Evolutionary conservation across 2,797 vertebrate genomes (phyloP), one percentile per base, ranked within the genome.

Genomic region (Leptoclinus maculatus): DNA sequence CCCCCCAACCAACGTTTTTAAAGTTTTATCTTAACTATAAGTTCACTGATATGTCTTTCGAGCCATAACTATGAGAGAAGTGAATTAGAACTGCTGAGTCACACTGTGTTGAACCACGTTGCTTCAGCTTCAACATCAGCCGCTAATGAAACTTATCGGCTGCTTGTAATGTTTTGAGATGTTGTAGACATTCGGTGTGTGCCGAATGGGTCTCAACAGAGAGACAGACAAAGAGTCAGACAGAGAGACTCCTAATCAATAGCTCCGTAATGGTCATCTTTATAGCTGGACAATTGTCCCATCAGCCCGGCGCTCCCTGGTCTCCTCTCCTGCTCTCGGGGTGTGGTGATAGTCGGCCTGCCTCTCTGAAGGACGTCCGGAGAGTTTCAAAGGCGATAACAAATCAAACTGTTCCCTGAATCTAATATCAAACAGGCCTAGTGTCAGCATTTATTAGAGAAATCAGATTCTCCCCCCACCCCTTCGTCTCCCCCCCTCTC

Each of bases 371-470:
- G 97, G 97, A 96, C 96, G 86, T 95, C 94, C 84, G 93, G 95
- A 95, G 93, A 94, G 94, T 98, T 97, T 97, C 96, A 97, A 98
- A 98, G 97, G 95, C 95, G 92, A 95, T 97, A 96, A 96, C 96
- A 95, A 97, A 97, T 97, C 96, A 96, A 96, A 97, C 96, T 92
- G 96, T 97, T 98, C 96, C 95, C 96, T 91, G 96, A 97, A 96
- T 97, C 97, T 96, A 94, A 96, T 98, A 98, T 98, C 97, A 98
- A 98, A 97, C 96, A 94, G 96, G 95, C 93, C 95, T 80, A 85
- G 95, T 97, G 97, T 97, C 97, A 99, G 96, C 97, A 96, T 95
- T 97, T 98, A 98, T 99, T 97, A 98, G 95, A 97, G 96, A 93
- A 97, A 97, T 96, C 96, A 87, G 95, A 97, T 95, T 95, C 95